Conservation (phyloP, 2,113 vertebrate species). For the Apteryx mantelli region DNA sequence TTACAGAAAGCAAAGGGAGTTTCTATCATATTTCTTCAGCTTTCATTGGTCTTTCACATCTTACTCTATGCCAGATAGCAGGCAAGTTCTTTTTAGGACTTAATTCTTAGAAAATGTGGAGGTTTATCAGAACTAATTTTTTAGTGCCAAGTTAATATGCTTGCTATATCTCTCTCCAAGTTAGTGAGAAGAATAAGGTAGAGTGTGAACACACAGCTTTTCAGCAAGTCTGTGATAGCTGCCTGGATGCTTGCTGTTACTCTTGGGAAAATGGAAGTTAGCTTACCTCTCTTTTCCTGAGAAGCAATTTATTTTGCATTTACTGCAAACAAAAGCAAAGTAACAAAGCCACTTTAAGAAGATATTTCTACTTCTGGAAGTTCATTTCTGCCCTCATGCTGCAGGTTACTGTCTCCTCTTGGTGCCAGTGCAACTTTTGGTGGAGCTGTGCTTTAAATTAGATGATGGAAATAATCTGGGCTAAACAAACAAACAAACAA, state of each 20-base stretch:
- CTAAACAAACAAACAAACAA: neutral
- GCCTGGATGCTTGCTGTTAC: neutral
- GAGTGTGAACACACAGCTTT: neutral
- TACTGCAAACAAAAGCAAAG: neutral
- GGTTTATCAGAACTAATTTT: neutral
- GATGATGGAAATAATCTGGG: neutral
- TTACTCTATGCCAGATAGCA: neutral
- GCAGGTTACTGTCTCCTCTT: neutral
- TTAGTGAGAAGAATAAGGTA: neutral
- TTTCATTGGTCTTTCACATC: neutral
- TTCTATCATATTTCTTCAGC: neutral
- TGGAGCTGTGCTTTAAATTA: neutral
- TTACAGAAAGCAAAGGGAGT: constrained; percentile 2
- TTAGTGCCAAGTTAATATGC: neutral
- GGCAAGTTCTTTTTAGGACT: neutral
- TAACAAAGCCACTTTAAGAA: neutral
- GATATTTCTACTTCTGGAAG: neutral
- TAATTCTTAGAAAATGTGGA: neutral
- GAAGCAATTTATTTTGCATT: neutral
- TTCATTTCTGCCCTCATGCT: neutral
- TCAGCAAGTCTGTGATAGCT: neutral
- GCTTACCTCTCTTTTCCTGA: neutral
- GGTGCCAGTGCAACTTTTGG: neutral
- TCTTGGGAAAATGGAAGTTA: neutral
- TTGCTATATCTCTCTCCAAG: neutral